Conservation (phyloP, 2,113 vertebrate genomes). For the Piprites chloris region DNA sequence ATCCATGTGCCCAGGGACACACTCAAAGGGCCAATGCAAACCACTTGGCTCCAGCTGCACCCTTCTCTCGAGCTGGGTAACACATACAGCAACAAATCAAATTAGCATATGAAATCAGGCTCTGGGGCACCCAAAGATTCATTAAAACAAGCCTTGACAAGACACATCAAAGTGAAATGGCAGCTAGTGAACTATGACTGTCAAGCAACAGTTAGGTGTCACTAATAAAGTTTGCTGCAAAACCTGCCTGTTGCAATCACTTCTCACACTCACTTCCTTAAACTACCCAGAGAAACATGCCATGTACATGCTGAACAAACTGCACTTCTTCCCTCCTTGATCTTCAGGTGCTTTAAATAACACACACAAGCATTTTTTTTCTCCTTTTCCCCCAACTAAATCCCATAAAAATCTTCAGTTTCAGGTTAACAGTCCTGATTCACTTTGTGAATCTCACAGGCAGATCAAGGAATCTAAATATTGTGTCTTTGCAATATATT, state of each 20-base stretch:
- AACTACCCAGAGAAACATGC: neutral
- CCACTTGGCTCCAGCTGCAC: neutral
- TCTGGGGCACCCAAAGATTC: neutral
- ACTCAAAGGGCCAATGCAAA: neutral
- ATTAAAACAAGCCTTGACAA: conserved; percentile 45
- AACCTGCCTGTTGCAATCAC: neutral
- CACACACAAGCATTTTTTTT: neutral
- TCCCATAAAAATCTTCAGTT: neutral
- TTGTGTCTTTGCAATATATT: neutral
- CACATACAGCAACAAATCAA: neutral
- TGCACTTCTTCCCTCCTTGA: neutral
- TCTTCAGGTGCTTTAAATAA: neutral
- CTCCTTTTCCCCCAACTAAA: neutral
- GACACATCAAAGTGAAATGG: neutral
- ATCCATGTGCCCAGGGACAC: neutral
- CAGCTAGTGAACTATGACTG: neutral
- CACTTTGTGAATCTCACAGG: neutral
- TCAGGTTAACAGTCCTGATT: neutral
- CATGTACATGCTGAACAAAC: neutral
- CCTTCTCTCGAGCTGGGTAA: conserved; percentile 4
- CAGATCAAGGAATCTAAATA: neutral
- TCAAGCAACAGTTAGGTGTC: neutral
- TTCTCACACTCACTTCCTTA: neutral
- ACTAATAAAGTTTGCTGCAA: neutral
- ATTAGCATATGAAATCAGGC: conserved; percentile 50